Percentiles rank a stretch among this genome's conserved stretches.
phyloP scores from a whole-genome alignment of 2,113 vertebrate species.

The Egretta garzetta region DNA sequence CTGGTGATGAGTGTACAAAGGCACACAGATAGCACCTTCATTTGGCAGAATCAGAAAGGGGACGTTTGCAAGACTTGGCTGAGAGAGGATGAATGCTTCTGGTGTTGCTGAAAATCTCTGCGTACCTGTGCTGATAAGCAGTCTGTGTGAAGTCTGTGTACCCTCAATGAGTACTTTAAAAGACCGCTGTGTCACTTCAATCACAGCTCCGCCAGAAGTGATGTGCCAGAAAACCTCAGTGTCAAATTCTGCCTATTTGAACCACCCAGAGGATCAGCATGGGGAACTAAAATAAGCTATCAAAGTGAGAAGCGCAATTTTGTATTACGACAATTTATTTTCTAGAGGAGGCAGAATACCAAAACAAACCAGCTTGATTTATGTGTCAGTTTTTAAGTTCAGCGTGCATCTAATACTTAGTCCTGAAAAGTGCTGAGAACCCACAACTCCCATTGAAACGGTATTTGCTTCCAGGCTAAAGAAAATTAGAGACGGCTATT shows the following conservation, averaged over 20 bases:
- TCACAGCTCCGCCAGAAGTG: neutral
- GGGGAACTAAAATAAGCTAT: constrained; percentile 18
- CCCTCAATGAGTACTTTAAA: neutral
- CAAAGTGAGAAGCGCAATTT: neutral
- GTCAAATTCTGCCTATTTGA: constrained; percentile 24
- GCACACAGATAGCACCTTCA: neutral
- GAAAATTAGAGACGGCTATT: constrained; percentile 53
- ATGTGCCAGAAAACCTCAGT: constrained; percentile 15
- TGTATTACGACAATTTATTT: constrained; percentile 23
- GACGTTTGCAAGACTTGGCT: neutral
- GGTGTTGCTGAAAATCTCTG: neutral
- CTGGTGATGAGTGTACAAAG: neutral
- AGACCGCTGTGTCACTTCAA: constrained; percentile 23
- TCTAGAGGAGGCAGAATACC: neutral
- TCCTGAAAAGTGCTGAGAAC: constrained; percentile 34
- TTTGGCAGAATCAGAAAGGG: neutral
- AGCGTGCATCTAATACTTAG: neutral
- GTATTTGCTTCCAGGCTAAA: constrained; percentile 38
- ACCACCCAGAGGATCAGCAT: neutral
- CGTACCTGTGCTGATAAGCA: neutral
- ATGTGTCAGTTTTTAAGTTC: constrained; percentile 17
- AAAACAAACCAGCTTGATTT: constrained; percentile 26
- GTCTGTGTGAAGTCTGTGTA: neutral
- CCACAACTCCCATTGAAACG: neutral
- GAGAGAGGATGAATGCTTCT: neutral